Base-by-base conservation (phyloP, 2,113 vertebrate genomes). In the Cololabis saira region DNA sequence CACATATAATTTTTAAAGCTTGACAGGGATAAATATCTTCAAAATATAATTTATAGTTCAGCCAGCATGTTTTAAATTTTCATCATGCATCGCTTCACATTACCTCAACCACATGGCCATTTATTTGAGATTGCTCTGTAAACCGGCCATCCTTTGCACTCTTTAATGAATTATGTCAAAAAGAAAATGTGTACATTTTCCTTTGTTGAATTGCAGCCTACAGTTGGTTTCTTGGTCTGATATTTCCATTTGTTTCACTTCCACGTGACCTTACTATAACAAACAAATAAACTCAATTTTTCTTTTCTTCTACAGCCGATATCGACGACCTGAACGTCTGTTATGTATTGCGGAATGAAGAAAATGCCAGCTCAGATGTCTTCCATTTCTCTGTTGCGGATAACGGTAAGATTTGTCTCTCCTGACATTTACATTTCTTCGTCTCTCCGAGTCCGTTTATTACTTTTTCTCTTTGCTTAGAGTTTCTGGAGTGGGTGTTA, bases 311-410 rank as follows among this genome's bases (percentile, higher is more conserved):
- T 67, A 0, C 88, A 99, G 97, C 93, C 77, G 95, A 99, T 83
- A 93, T 99, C 1, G 89, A 98, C 65, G 95, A 96, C 66, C 91
- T 95, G 92, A 96, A 95, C 85, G 94, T 98, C 90, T 97, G 94
- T 85, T 99, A 97, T 16, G 86, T 98, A 67, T 84, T 99, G 87
- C 85, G 91, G 67, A 90, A 89, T 0, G 90, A 92, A 21, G 90
- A 92, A 42, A 97, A 96, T 22, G 93, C 94, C n/a, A 95, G 96
- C 3, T 95, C 93, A 72, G 97, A 99, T 62, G 19, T 89, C 50
- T 97, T 98, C 82, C 83, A 91, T 37, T 99, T 99, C 88, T 90
- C 90, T 0, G 93, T 98, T 13, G 93, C 96, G 88, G 97, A 98
- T 0, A 82, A 89, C 2, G 95, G 97, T 99, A 90, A 95, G 95